phyloP scores from a whole-genome alignment of 2,888 invertebrate genomes.

The Seladonia tumulorum region DNA sequence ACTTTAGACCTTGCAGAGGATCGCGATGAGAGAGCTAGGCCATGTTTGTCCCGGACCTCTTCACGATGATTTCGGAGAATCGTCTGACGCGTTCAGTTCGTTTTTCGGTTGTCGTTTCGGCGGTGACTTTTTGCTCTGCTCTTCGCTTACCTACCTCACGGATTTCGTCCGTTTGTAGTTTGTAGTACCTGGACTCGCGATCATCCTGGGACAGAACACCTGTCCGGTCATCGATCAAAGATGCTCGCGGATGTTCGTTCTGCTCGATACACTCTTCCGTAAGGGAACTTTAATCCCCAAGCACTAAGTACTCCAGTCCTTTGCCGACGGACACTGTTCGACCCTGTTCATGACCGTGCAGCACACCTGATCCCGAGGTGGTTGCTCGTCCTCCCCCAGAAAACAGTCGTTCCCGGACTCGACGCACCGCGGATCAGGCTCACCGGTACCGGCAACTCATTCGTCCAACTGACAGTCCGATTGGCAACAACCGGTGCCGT shows the following conservation, averaged over 20 bases:
- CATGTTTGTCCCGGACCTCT: background rate
- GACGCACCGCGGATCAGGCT: slow-evolving; percentile 32
- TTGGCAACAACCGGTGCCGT: slow-evolving; percentile 4
- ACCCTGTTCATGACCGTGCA: slow-evolving; percentile 42
- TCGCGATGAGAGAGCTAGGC: background rate
- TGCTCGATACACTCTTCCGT: slow-evolving; percentile 6
- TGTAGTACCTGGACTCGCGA: slow-evolving; percentile 19
- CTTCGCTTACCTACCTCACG: slow-evolving; percentile 41
- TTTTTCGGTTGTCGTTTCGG: background rate
- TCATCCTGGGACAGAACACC: slow-evolving; percentile 28
- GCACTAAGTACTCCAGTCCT: slow-evolving; percentile 38
- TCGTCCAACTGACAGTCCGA: slow-evolving; percentile 25
- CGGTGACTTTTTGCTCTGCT: background rate
- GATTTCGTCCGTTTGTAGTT: slow-evolving; percentile 34
- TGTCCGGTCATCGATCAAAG: slow-evolving; percentile 23
- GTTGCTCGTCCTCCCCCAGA: slow-evolving; percentile 13
- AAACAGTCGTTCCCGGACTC: slow-evolving; percentile 17
- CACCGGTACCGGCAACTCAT: slow-evolving; percentile 33
- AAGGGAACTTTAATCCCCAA: background rate
- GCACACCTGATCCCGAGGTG: slow-evolving; percentile 9
- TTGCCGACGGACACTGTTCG: slow-evolving; percentile 62
- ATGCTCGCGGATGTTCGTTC: slow-evolving; percentile 3
- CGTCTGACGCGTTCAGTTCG: background rate
- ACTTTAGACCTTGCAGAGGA: background rate
- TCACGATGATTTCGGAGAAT: background rate